These are phyloP conservation scores for Molorchus minor DNA, from an alignment of 2,888 invertebrate species.

Conservation along the genomic window DNA sequence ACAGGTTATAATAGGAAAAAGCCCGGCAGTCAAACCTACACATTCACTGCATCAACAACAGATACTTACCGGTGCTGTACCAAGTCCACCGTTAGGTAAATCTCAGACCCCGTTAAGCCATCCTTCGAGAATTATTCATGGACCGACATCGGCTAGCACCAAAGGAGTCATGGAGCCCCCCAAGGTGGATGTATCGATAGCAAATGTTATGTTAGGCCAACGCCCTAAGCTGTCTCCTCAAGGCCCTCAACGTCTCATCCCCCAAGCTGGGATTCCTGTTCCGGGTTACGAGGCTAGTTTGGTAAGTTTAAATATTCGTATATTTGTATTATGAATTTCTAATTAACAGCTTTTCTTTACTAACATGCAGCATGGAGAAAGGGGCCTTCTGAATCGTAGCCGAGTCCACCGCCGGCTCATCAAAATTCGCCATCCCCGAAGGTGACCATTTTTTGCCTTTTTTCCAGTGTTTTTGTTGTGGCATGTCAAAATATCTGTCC, in stretches of 20 bases:
- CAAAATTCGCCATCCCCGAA: slow-evolving; percentile 73
- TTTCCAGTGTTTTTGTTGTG: slow-evolving; percentile 54
- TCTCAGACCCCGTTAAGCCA: slow-evolving; percentile 32
- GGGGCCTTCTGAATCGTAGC: slow-evolving; percentile 59
- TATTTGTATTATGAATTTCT: slow-evolving; percentile 18
- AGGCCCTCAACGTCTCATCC: slow-evolving; percentile 66
- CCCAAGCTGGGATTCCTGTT: slow-evolving; percentile 68
- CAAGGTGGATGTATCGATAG: slow-evolving; percentile 66
- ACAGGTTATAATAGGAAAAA: slow-evolving; percentile 58
- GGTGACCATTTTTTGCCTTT: slow-evolving; percentile 40
- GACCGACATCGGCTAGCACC: slow-evolving; percentile 63
- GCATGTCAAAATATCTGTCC: background rate
- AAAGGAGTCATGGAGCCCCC: slow-evolving; percentile 65
- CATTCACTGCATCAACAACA: slow-evolving; percentile 57
- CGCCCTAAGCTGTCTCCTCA: slow-evolving; percentile 61
- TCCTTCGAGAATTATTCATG: slow-evolving; percentile 63
- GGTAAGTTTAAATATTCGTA: slow-evolving; percentile 67
- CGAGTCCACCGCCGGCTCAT: slow-evolving; percentile 88
- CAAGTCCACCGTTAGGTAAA: slow-evolving; percentile 59
- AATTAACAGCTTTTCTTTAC: slow-evolving; percentile 50
- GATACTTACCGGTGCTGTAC: slow-evolving; percentile 65
- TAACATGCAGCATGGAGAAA: slow-evolving; percentile 68
- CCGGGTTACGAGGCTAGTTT: slow-evolving; percentile 73
- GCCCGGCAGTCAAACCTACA: slow-evolving; percentile 46
- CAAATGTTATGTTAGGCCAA: slow-evolving; percentile 67